Percentiles rank a stretch among this genome's conserved stretches.
Evolutionary conservation across 2,888 invertebrate genomes (phyloP).

Genomic region (Cephus pulcher): DNA sequence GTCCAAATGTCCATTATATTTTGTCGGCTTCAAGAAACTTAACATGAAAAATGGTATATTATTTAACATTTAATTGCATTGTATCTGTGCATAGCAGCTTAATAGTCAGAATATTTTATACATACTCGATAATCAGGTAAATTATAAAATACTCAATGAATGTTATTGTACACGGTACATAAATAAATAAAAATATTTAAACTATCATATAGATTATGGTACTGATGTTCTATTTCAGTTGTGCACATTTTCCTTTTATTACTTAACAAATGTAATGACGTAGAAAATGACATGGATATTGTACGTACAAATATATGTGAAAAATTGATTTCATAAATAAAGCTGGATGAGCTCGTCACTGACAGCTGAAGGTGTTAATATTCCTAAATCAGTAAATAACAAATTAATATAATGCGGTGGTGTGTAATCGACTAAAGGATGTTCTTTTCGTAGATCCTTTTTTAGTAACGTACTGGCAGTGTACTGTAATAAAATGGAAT

Average conservation of each 20-base stretch:
- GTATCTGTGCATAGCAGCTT: not conserved
- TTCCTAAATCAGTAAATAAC: conserved; percentile 95
- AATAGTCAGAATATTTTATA: not conserved
- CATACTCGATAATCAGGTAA: not conserved
- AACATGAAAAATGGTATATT: not conserved
- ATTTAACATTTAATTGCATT: not conserved
- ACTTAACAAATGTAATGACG: not conserved
- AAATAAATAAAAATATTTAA: conserved; percentile 21
- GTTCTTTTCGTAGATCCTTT: conserved; percentile 72
- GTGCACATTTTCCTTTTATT: not conserved
- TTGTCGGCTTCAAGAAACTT: not conserved
- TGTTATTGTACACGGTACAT: conserved; percentile 23
- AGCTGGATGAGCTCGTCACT: conserved; percentile 97
- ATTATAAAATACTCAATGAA: conserved; percentile 28
- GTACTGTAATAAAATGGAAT: conserved; percentile 66
- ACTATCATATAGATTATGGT: not conserved
- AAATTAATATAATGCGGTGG: conserved; percentile 93
- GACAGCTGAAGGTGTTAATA: conserved; percentile 95
- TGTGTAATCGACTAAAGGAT: conserved; percentile 96
- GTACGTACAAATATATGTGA: conserved; percentile 3
- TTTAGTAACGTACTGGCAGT: conserved; percentile 66
- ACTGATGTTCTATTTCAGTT: conserved; percentile 6
- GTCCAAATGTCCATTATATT: not conserved
- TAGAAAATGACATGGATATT: conserved; percentile 1
- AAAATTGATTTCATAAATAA: conserved; percentile 77